Evolutionary conservation across 2,888 invertebrate genomes (phyloP).

Genomic region (Cephus pulcher): DNA sequence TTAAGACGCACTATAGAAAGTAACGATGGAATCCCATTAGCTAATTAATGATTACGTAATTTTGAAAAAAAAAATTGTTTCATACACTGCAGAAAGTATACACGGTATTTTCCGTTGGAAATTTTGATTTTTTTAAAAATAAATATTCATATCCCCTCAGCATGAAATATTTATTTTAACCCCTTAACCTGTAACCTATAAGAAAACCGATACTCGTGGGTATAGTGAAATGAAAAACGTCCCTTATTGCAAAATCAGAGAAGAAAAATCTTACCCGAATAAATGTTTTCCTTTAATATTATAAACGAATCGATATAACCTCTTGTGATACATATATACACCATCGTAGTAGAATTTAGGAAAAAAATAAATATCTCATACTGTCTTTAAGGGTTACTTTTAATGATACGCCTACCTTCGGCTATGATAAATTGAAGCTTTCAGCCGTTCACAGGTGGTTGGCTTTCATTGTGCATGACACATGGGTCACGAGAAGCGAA

Average conservation of each 20-base stretch:
- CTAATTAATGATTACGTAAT: neutral
- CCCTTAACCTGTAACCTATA: neutral
- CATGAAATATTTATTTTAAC: neutral
- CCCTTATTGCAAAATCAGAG: neutral
- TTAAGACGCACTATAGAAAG: neutral
- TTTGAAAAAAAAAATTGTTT: neutral
- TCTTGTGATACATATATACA: neutral
- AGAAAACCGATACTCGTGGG: too few species aligned
- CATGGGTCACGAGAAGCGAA: neutral
- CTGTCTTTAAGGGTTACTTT: neutral
- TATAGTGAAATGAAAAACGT: neutral
- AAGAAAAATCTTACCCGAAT: neutral
- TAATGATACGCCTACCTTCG: neutral
- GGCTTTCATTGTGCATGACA: conserved; percentile 28
- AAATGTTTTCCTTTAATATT: neutral
- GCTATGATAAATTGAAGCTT: neutral
- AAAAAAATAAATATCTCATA: neutral
- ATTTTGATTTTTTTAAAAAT: too few species aligned
- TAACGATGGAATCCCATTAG: neutral
- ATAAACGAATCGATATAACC: neutral
- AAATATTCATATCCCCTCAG: too few species aligned
- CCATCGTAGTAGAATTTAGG: neutral
- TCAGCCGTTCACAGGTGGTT: conserved; percentile 36
- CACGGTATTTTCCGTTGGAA: neutral
- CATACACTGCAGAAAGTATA: neutral